phyloP scores from a whole-genome alignment of 1,140 invertebrate species.

The Eumaeus atala region DNA sequence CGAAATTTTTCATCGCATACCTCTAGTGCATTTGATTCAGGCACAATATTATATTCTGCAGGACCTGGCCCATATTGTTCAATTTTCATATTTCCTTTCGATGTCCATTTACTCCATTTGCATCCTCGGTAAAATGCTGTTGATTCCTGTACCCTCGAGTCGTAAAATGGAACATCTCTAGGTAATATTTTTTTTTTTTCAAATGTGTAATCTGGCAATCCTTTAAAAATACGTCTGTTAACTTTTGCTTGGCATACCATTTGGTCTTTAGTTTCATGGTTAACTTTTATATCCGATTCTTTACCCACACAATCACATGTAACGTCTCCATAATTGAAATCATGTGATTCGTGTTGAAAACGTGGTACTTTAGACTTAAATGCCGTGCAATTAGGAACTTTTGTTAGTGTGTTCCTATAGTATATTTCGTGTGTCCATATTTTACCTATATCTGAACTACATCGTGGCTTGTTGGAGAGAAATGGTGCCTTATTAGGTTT shows the following conservation, averaged over 20 bases:
- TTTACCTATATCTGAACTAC: constrained; percentile 22
- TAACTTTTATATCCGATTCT: constrained; percentile 22
- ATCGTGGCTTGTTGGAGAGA: constrained; percentile 35
- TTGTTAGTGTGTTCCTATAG: constrained; percentile 19
- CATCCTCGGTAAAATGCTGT: constrained; percentile 51
- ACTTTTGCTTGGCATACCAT: constrained; percentile 38
- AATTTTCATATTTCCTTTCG: constrained; percentile 23
- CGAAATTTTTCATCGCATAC: constrained; percentile 44
- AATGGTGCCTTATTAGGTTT: constrained; percentile 41
- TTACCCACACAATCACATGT: constrained; percentile 42
- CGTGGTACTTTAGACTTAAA: constrained; percentile 43
- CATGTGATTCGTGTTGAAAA: constrained; percentile 46
- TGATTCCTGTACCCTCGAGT: constrained; percentile 36
- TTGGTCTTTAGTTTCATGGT: constrained; percentile 17
- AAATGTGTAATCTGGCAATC: constrained; percentile 14
- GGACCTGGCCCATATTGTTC: constrained; percentile 38
- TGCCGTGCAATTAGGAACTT: constrained; percentile 42
- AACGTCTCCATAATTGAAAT: constrained; percentile 38
- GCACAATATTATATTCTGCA: constrained; percentile 38
- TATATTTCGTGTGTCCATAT: constrained; percentile 52
- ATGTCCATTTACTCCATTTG: constrained; percentile 56
- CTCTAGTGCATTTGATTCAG: constrained; percentile 21
- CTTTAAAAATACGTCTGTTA: constrained; percentile 42
- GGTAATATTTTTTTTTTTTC: background rate
- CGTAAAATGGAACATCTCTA: constrained; percentile 43